Conservation (phyloP, 2,888 invertebrate species). For the Cactoblastis cactorum region DNA sequence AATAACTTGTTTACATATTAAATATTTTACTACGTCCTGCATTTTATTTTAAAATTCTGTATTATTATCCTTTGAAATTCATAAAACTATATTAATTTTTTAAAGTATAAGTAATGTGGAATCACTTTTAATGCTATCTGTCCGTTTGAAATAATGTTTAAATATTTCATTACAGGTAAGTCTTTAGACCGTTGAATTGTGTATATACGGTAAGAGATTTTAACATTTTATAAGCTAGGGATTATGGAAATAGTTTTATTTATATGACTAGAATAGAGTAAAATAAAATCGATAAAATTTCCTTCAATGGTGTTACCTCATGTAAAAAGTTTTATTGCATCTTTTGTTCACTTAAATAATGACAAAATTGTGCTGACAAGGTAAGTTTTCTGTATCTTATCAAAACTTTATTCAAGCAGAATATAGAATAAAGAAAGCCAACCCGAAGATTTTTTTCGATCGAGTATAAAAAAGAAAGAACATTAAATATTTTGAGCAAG, state of each 20-base stretch:
- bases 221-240: not conserved
- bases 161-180: slow-evolving; percentile 27
- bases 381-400: not conserved
- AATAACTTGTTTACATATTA: too few relatives aligned
- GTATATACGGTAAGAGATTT: not conserved
- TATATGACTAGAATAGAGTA: too few relatives aligned
- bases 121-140: not conserved
- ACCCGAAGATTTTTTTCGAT: not conserved
- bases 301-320: too few relatives aligned
- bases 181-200: slow-evolving; percentile 3
- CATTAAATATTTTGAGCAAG: not conserved
- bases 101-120: slow-evolving; percentile 1
- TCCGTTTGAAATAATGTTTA: slow-evolving; percentile 1
- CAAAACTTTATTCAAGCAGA: not conserved
- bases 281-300: too few relatives aligned
- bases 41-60: too few relatives aligned
- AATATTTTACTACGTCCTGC: too few relatives aligned
- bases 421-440: not conserved
- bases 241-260: too few relatives aligned
- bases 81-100: too few relatives aligned
- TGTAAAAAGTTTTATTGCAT: too few relatives aligned
- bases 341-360: too few relatives aligned
- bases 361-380: too few relatives aligned
- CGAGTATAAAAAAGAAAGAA: not conserved
- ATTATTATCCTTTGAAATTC: too few relatives aligned